phyloP scores from a whole-genome alignment of 2,888 invertebrate genomes.

The Sinodicranocentrus sp. region DNA sequence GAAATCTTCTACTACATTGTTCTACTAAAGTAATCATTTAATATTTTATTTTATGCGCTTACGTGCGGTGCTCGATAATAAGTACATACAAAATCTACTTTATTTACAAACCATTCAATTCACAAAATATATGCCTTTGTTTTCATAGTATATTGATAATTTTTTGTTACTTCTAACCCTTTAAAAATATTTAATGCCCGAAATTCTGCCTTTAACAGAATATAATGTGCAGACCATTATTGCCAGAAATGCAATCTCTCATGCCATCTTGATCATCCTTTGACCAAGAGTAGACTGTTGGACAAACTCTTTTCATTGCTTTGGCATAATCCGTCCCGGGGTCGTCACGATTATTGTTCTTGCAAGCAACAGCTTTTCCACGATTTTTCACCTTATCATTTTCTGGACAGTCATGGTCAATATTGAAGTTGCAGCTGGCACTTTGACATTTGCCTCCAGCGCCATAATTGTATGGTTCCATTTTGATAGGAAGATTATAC shows the following conservation, averaged over 20 bases:
- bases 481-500: slow-evolving; percentile 46
- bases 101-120: too few species aligned
- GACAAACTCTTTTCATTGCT: slow-evolving; percentile 51
- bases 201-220: slow-evolving; percentile 47
- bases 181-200: too few species aligned
- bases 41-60: too few species aligned
- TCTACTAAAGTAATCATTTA: too few species aligned
- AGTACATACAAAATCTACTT: too few species aligned
- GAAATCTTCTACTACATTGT: too few species aligned
- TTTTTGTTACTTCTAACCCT: too few species aligned
- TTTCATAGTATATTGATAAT: too few species aligned
- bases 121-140: too few species aligned
- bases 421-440: slow-evolving; percentile 48
- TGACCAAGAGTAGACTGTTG: slow-evolving; percentile 57
- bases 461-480: slow-evolving; percentile 47
- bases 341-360: slow-evolving; percentile 46
- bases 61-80: too few species aligned
- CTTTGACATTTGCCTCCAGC: slow-evolving; percentile 59
- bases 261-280: slow-evolving; percentile 36
- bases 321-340: slow-evolving; percentile 33
- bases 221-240: slow-evolving; percentile 42
- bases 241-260: slow-evolving; percentile 61
- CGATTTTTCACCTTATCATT: slow-evolving; percentile 20
- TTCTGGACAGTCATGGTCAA: slow-evolving; percentile 36
- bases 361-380: slow-evolving; percentile 38